Percentiles rank a stretch among this genome's conserved stretches.
phyloP scores from a whole-genome alignment of 2,888 invertebrate species.

The Phyllotreta cruciferae region DNA sequence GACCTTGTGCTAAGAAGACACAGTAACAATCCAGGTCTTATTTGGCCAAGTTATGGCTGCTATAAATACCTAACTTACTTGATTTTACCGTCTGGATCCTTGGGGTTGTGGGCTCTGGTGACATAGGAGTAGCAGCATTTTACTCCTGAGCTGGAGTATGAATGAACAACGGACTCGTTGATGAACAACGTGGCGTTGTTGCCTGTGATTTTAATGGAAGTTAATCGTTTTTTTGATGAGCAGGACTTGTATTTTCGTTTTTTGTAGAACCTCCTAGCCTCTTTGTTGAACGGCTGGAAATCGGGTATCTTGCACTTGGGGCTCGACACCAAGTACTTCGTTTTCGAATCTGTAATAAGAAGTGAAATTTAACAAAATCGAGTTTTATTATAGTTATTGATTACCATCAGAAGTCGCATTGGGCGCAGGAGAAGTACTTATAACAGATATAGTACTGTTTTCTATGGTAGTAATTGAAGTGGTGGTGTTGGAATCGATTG shows the following conservation, averaged over 20 bases:
- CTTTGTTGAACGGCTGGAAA: slow-evolving; percentile 66
- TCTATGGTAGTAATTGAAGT: neutral
- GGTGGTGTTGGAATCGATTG: neutral
- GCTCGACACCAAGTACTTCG: slow-evolving; percentile 65
- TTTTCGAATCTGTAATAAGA: slow-evolving; percentile 49
- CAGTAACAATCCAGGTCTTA: too few relatives aligned
- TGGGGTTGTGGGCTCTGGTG: slow-evolving; percentile 40
- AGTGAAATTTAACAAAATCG: neutral
- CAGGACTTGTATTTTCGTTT: slow-evolving; percentile 65
- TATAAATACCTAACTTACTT: slow-evolving; percentile 42
- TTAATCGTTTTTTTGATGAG: slow-evolving; percentile 55
- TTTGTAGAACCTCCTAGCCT: slow-evolving; percentile 64
- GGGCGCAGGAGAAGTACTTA: neutral
- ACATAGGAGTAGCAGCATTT: slow-evolving; percentile 53
- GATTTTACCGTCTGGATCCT: slow-evolving; percentile 48
- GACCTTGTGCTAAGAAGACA: too few relatives aligned
- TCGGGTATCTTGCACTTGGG: slow-evolving; percentile 70
- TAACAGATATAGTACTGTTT: neutral
- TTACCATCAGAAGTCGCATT: neutral
- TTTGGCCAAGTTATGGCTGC: neutral
- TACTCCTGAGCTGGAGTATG: slow-evolving; percentile 49
- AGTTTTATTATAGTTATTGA: neutral
- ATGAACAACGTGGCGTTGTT: slow-evolving; percentile 53
- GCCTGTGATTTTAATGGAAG: slow-evolving; percentile 51
- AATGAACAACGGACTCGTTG: slow-evolving; percentile 48